phyloP scores from a whole-genome alignment of 2,888 invertebrate genomes.

The Odiellus spinosus region DNA sequence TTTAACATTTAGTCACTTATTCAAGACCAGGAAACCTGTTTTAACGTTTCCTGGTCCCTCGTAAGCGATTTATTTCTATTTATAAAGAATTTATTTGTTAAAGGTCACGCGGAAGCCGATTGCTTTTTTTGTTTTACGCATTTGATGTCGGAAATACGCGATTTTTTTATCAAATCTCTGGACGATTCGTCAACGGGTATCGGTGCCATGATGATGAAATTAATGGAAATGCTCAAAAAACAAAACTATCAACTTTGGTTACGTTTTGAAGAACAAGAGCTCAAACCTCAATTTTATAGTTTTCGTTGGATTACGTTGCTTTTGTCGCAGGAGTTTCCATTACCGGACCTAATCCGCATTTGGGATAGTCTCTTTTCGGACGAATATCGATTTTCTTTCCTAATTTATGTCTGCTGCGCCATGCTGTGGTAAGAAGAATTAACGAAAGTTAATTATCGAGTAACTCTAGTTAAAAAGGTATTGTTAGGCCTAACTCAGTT shows the following conservation, averaged over 20 bases:
- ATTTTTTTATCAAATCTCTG: slow-evolving; percentile 88
- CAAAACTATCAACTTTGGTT: slow-evolving; percentile 63
- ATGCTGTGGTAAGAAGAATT: slow-evolving; percentile 83
- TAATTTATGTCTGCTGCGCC: slow-evolving; percentile 83
- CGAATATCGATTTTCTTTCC: slow-evolving; percentile 69
- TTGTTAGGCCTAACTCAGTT: not conserved
- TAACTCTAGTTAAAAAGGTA: not conserved
- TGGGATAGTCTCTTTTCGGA: slow-evolving; percentile 97
- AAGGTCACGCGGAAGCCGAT: slow-evolving; percentile 88
- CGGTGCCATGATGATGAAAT: slow-evolving; percentile 68
- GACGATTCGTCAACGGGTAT: slow-evolving; percentile 64
- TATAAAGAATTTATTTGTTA: too few relatives aligned
- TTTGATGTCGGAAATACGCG: slow-evolving; percentile 91
- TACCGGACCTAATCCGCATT: slow-evolving; percentile 90
- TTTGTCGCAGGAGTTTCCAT: slow-evolving; percentile 88
- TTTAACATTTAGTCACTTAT: not conserved
- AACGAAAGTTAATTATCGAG: slow-evolving; percentile 1
- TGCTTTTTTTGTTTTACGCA: slow-evolving; percentile 97
- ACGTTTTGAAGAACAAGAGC: slow-evolving; percentile 59
- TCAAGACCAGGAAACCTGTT: too few relatives aligned
- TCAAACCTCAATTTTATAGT: slow-evolving; percentile 90
- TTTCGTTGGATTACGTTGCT: slow-evolving; percentile 93
- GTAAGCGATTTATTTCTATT: too few relatives aligned
- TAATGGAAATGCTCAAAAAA: slow-evolving; percentile 55
- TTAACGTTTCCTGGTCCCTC: too few relatives aligned